Evolutionary conservation across 2,888 invertebrate species (phyloP).

Genomic region (Andrena trimmerana): DNA sequence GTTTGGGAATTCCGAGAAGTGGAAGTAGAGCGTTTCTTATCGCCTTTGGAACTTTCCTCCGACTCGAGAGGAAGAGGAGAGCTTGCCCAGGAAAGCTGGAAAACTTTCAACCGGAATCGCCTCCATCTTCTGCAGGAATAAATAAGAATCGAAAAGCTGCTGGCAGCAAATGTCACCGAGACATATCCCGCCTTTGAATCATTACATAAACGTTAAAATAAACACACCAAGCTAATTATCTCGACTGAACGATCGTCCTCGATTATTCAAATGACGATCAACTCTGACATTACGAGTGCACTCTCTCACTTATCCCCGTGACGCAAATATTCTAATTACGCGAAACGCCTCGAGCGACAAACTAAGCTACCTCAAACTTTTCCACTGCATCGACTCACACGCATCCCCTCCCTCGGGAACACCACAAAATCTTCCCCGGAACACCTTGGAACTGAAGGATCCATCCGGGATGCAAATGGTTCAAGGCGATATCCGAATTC

Average conservation of each 20-base stretch:
- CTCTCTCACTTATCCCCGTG: not conserved
- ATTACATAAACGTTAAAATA: not conserved
- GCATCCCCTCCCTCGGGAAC: not conserved
- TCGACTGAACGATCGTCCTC: not conserved
- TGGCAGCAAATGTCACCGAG: not conserved
- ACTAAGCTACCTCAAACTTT: too few species aligned
- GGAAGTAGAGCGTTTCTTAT: too few species aligned
- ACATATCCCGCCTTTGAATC: not conserved
- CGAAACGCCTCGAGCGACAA: not conserved
- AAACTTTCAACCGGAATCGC: too few species aligned
- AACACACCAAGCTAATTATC: not conserved
- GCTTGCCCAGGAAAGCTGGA: too few species aligned
- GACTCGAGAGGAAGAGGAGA: too few species aligned
- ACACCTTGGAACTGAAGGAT: not conserved
- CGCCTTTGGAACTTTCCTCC: too few species aligned
- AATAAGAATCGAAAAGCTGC: too few species aligned
- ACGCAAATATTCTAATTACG: constrained; percentile 7
- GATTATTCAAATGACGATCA: not conserved
- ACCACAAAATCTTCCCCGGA: not conserved
- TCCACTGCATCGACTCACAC: too few species aligned
- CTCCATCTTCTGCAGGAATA: too few species aligned
- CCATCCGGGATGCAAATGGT: not conserved
- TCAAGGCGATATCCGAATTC: constrained; percentile 13
- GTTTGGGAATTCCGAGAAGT: too few species aligned
- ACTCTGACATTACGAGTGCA: constrained; percentile 8